Evolutionary conservation across 1,140 invertebrate species (phyloP), one percentile per base, ranked within the genome.

Genomic region (Pollicipes pollicipes): DNA sequence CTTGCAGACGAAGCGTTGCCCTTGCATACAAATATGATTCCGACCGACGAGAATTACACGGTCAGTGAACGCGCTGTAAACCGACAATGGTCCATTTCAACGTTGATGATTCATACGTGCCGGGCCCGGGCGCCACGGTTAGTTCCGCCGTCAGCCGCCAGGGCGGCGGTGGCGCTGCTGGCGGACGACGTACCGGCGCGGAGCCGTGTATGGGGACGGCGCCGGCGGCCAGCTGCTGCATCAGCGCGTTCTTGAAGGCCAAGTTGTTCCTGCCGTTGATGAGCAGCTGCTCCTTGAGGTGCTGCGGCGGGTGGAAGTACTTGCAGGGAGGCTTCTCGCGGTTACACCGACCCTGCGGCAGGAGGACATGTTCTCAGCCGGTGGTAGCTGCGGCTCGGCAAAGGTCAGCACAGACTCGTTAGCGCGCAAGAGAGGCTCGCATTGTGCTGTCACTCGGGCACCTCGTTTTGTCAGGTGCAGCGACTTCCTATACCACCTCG

Each of bases 261-360:
- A 99, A 85, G 84, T 99, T 97, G 85, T 99, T 98, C 77, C 95
- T 87, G 72, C 97, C 97, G 84, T 99, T 99, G 85, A 99, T 97
- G 80, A 99, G 85, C 78, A 99, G 86, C 84, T 99, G 97, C 84
- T 99, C 97, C 85, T 98, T 97, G 75, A 99, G 86, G 82, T 99
- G 97, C 81, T 98, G 95, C 75, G 97, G 97, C 74, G 95, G 96
- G 85, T 99, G 97, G 83, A 99, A 96, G 84, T 99, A 99, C 86
- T 99, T 99, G 90, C 97, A 99, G 75, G 97, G 97, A 74, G 97
- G 97, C 80, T 99, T 98, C 83, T 99, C 97, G 78, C 97, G 87
- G 81, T 98, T 98, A 87, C 97, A 99, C 82, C 97, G 94, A 78
- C 96, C 97, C 97, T 99, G 77, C 81, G 45, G 45, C n/a, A n/a